Percentiles rank a stretch among this genome's conserved stretches.
These are phyloP conservation scores for Lampropteryx suffumata DNA, from an alignment of 2,888 invertebrate genomes.

Conservation along the genomic window DNA sequence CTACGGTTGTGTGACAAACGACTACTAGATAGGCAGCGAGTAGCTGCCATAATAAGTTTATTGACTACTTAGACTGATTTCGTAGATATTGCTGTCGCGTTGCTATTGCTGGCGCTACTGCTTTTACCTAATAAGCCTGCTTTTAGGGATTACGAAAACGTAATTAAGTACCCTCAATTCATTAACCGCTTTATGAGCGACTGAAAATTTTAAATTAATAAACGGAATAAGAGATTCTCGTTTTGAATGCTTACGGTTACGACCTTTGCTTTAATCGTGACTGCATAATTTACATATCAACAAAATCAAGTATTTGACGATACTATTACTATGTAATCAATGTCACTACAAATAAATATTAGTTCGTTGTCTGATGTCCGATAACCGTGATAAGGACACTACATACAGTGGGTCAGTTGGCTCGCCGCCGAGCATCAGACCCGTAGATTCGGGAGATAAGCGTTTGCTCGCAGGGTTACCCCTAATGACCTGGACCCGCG, in stretches of 20 bases:
- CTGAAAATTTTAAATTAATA: too few species aligned
- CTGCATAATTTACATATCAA: background rate
- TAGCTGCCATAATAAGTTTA: too few species aligned
- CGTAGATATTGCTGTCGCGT: too few species aligned
- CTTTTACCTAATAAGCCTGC: too few species aligned
- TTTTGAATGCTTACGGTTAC: constrained; percentile 1
- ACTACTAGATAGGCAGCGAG: too few species aligned
- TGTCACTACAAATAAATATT: background rate
- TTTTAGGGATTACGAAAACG: too few species aligned
- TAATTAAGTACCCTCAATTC: too few species aligned
- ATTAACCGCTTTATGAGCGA: too few species aligned
- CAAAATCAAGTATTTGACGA: background rate
- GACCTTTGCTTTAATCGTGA: background rate
- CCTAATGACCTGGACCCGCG: constrained; percentile 46
- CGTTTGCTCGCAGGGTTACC: constrained; percentile 36
- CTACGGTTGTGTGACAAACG: too few species aligned
- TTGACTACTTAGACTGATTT: too few species aligned
- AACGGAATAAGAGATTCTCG: background rate
- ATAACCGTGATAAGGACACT: background rate
- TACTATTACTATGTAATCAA: background rate
- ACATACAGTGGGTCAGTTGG: background rate
- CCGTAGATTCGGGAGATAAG: constrained; percentile 18
- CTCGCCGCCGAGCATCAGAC: background rate
- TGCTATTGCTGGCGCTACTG: too few species aligned
- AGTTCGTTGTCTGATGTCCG: background rate